Evolutionary conservation across 2,888 invertebrate genomes (phyloP).

Genomic region (Caenorhabditis zanzibari): DNA sequence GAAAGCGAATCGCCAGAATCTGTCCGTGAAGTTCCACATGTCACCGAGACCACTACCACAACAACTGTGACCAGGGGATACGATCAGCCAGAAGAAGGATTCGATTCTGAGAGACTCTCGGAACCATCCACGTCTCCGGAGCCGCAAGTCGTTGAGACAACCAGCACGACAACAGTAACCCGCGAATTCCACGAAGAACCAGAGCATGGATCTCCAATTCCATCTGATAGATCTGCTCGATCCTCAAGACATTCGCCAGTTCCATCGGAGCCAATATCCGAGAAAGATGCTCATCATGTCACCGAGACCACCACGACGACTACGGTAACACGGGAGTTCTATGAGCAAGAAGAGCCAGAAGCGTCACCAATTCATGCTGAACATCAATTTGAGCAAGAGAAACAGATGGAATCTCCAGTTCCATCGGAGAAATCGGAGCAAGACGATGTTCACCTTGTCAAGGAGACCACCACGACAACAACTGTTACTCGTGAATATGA

Average conservation of each 20-base stretch:
- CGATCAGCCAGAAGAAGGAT: neutral
- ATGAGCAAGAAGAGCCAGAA: constrained; percentile 47
- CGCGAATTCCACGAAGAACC: constrained; percentile 37
- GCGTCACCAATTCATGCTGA: neutral
- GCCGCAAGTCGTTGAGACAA: constrained; percentile 31
- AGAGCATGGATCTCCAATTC: constrained; percentile 9
- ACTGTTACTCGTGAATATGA: constrained; percentile 35
- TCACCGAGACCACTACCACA: constrained; percentile 35
- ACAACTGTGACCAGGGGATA: constrained; percentile 34
- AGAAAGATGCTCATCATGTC: constrained; percentile 16
- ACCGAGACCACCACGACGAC: constrained; percentile 43
- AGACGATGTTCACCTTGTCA: constrained; percentile 18
- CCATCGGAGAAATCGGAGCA: constrained; percentile 38
- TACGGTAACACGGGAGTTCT: constrained; percentile 46
- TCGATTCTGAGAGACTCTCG: constrained; percentile 30
- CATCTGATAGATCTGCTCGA: constrained; percentile 10
- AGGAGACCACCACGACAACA: constrained; percentile 30
- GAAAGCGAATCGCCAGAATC: neutral
- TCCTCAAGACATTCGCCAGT: constrained; percentile 29
- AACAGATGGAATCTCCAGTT: constrained; percentile 10
- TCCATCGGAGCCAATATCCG: constrained; percentile 30
- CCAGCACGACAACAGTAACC: constrained; percentile 46
- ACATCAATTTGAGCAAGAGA: neutral
- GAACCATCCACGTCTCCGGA: constrained; percentile 34
- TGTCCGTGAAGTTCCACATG: neutral